Evolutionary conservation across 2,113 vertebrate genomes (phyloP).

Genomic region (Callochromis pleurospilus): DNA sequence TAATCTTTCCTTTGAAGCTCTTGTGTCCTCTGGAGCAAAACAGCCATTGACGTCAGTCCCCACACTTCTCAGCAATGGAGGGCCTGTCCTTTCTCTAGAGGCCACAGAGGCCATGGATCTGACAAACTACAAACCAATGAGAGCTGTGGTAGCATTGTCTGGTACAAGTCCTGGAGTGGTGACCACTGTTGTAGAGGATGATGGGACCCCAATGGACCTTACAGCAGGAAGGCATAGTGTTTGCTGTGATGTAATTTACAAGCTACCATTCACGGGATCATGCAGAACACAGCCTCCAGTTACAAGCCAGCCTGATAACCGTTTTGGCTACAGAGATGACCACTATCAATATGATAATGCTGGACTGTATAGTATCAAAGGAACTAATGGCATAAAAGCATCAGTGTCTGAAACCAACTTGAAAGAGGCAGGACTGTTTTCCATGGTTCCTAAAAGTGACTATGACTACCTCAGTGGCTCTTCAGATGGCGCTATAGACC

Average conservation of each 20-base stretch:
- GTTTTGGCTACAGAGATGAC: conserved; percentile 83
- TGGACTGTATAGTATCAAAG: conserved; percentile 75
- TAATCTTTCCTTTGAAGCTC: conserved; percentile 82
- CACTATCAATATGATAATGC: conserved; percentile 82
- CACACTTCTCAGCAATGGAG: conserved; percentile 72
- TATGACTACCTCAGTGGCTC: conserved; percentile 81
- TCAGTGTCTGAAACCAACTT: conserved; percentile 88
- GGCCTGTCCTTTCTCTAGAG: conserved; percentile 48
- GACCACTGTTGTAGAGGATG: conserved; percentile 88
- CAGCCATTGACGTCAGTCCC: conserved; percentile 69
- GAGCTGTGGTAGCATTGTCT: conserved; percentile 83
- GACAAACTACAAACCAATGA: conserved; percentile 85
- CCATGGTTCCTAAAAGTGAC: conserved; percentile 85
- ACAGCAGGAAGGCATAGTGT: conserved; percentile 89
- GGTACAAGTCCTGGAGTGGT: conserved; percentile 76
- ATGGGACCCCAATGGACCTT: conserved; percentile 90
- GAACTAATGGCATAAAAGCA: conserved; percentile 83
- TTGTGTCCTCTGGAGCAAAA: conserved; percentile 65
- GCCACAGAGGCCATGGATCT: conserved; percentile 86
- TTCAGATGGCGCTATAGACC: conserved; percentile 87
- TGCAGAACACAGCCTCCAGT: conserved; percentile 85
- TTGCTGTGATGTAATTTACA: conserved; percentile 96
- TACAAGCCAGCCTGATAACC: conserved; percentile 83
- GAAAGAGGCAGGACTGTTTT: conserved; percentile 81
- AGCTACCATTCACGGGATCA: conserved; percentile 89